Base-by-base conservation (phyloP, 2,888 invertebrate genomes). In the Apamea anceps region DNA sequence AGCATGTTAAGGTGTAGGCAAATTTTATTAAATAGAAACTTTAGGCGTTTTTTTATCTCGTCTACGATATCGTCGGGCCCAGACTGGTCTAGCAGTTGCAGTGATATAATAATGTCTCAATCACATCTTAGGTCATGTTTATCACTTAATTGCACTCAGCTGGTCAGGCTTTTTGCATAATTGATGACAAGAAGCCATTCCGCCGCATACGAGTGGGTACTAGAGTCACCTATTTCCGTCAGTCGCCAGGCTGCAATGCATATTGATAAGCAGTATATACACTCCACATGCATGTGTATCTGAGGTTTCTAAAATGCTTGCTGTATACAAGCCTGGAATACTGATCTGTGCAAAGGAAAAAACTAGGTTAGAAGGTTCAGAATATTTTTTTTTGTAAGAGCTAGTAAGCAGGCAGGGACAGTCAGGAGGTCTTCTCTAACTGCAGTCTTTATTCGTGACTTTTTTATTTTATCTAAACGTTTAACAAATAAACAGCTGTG, bases 231-330 rank as follows among this genome's bases (percentile, higher is more conserved):
- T 37, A 75, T 79, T 84, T 79, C 79, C 79, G 84, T 83, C 83
- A 83, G 72, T 51, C 25, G 25, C 28, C 57, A 57, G 63, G 75
- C 75, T 65, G 72, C 60, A 70, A 83, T 70, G 79, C 75, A 79
- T 72, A 68, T 51, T 84, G 75, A 75, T 84, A 73, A 75, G 84
- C 60, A 48, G 72, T 75, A 73, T 57, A 70, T 76, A 71, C 66
- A 74, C n/a, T 78, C 15, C 25, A 48, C 45, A 57, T 67, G 42
- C 48, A 72, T 73, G 65, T 79, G 54, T 51, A 75, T 84, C 66
- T 84, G 37, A 18, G 54, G 65, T 75, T 83, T 84, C 80, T 73
- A 73, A 83, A 75, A 62, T 72, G 25, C 70, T 75, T 66, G 21
- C 65, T 15, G 32, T 66, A 62, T 10, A 66, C 72, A 18, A 42